These are phyloP conservation scores for Ciona savignyi DNA, from an alignment of 23 tunicate genomes.

Conservation along the genomic window DNA sequence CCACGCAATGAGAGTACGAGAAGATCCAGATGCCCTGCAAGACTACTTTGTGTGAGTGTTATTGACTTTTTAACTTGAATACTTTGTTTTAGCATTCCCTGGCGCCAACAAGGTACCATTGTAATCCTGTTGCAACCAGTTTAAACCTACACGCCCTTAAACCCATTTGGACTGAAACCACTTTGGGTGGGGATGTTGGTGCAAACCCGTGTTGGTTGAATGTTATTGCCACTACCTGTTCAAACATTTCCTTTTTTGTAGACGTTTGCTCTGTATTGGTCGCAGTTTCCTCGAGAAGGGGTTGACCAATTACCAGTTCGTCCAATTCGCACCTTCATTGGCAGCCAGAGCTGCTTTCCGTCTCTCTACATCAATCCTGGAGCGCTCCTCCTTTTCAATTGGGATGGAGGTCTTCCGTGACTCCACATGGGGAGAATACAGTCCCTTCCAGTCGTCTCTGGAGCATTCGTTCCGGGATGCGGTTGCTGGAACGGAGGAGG, in stretches of 20 bases:
- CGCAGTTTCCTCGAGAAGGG: not conserved
- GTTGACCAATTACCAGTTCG: not conserved
- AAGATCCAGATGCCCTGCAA: not conserved
- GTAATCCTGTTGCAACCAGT: no score
- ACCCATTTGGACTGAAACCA: no score
- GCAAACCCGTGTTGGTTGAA: no score
- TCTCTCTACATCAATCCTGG: not conserved
- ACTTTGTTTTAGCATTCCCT: no score
- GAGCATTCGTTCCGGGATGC: not conserved
- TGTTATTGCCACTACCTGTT: no score
- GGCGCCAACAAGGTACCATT: no score
- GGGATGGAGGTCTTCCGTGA: not conserved
- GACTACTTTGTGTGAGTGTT: not conserved
- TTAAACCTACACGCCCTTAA: no score
- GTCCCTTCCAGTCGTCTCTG: not conserved
- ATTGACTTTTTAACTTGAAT: no score
- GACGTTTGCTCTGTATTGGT: not conserved
- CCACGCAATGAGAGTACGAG: not conserved
- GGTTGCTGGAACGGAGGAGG: not conserved
- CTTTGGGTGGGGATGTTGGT: no score
- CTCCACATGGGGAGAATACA: not conserved
- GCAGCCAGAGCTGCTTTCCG: not conserved
- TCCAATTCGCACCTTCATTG: not conserved
- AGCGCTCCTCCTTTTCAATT: not conserved
- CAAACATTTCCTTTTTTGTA: no score